Evolutionary conservation across 1,140 invertebrate species (phyloP).

Genomic region (Plutomurus gul): DNA sequence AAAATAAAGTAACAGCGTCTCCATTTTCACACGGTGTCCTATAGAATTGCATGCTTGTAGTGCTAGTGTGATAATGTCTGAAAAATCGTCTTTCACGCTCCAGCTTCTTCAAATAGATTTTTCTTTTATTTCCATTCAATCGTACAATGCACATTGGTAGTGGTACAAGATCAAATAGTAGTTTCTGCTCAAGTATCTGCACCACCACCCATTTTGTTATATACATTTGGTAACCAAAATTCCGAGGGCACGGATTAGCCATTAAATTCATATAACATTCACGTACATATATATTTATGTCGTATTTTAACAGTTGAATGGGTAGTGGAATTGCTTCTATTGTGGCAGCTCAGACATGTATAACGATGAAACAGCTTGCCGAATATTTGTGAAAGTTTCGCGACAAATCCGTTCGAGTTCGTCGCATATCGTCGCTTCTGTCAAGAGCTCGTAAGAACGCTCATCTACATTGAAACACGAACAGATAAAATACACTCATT

Average conservation of each 20-base stretch:
- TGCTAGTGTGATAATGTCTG: background rate
- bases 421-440: conserved; percentile 48
- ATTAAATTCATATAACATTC: too few species aligned
- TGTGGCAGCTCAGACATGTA: background rate
- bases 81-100: background rate
- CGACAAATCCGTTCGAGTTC: conserved; percentile 44
- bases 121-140: background rate
- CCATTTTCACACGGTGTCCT: too few species aligned
- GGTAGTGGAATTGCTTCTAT: background rate
- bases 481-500: conserved; percentile 53
- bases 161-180: too few species aligned
- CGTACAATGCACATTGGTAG: background rate
- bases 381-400: conserved; percentile 39
- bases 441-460: conserved; percentile 59
- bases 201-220: too few species aligned
- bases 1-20: too few species aligned
- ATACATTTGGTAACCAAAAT: too few species aligned
- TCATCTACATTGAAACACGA: conserved; percentile 56
- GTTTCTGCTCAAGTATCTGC: too few species aligned
- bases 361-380: background rate
- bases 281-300: too few species aligned
- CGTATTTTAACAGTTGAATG: background rate
- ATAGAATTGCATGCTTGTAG: too few species aligned
- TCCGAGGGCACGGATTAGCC: background rate
- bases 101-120: background rate